A percentile compares a stretch with the other conserved stretches of the same genome.
phyloP scores from a whole-genome alignment of 2,888 invertebrate species.

The Brachynemurus nebulosus region DNA sequence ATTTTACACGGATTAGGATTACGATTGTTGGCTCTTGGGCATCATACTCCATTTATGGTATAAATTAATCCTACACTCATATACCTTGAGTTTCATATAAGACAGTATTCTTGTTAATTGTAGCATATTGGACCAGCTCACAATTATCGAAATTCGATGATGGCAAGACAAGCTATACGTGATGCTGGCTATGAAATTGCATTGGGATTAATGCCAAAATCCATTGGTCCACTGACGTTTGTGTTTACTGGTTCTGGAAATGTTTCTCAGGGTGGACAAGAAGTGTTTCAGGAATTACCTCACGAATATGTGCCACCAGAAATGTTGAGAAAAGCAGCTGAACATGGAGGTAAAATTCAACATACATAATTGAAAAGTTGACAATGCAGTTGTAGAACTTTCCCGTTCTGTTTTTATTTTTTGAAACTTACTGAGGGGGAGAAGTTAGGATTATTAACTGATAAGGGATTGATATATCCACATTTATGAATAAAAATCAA shows the following conservation, averaged over 20 bases:
- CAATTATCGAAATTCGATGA: constrained; percentile 94
- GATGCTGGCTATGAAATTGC: constrained; percentile 99
- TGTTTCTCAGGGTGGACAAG: constrained; percentile 85
- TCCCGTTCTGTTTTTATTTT: no score
- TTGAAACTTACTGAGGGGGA: no score
- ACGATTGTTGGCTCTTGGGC: constrained; percentile 84
- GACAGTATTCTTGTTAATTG: no score
- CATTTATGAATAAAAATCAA: no score
- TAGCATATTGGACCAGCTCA: constrained; percentile 97
- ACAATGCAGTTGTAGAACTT: no score
- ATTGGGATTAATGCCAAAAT: constrained; percentile 88
- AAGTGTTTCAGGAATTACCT: constrained; percentile 92
- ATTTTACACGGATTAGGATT: constrained; percentile 95
- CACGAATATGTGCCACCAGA: constrained; percentile 95
- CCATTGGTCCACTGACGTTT: constrained; percentile 92
- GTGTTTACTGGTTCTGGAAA: constrained; percentile 98
- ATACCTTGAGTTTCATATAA: no score
- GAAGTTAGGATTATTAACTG: no score
- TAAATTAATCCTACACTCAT: no score
- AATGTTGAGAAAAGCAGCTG: constrained; percentile 86
- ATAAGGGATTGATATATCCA: no score
- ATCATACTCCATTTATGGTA: constrained; percentile 99
- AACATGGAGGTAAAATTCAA: constrained; percentile 79
- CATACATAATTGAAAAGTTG: constrained; percentile 2
- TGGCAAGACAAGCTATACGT: constrained; percentile 93